Percentiles rank a stretch among this genome's conserved stretches.
Conservation (phyloP, 2,797 vertebrate genomes). For the Aulostomus chinensis region DNA sequence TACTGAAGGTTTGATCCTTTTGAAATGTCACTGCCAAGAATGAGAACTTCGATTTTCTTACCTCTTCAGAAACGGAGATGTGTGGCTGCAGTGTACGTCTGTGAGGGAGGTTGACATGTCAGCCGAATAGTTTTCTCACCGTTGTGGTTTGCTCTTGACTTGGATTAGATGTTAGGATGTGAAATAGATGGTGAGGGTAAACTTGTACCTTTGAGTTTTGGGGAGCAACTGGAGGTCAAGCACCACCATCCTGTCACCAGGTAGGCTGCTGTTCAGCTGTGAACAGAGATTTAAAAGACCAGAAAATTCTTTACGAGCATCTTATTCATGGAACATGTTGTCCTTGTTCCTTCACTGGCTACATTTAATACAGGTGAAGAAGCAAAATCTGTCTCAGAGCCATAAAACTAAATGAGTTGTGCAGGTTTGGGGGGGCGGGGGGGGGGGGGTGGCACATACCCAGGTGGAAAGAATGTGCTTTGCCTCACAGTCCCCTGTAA, state of each 20-base stretch:
- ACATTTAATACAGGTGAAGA: no score
- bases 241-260: constrained; percentile 60
- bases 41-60: constrained; percentile 9
- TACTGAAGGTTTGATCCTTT: no score
- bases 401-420: no score
- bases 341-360: no score
- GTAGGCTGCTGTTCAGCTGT: constrained; percentile 70
- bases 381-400: no score
- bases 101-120: constrained; percentile 7
- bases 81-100: constrained; percentile 18
- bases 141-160: background rate
- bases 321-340: no score
- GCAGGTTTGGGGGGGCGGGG: no score
- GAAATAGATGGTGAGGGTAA: background rate
- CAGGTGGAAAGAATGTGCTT: constrained; percentile 56
- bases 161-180: background rate
- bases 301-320: no score
- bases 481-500: constrained; percentile 55
- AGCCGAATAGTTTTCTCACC: background rate
- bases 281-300: no score
- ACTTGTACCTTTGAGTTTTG: constrained; percentile 44
- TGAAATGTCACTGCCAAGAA: no score
- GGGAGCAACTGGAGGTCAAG: constrained; percentile 67
- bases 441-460: constrained; percentile 46
- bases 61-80: constrained; percentile 5